phyloP scores from a whole-genome alignment of 2,888 invertebrate species.

The Chironomus riparius region DNA sequence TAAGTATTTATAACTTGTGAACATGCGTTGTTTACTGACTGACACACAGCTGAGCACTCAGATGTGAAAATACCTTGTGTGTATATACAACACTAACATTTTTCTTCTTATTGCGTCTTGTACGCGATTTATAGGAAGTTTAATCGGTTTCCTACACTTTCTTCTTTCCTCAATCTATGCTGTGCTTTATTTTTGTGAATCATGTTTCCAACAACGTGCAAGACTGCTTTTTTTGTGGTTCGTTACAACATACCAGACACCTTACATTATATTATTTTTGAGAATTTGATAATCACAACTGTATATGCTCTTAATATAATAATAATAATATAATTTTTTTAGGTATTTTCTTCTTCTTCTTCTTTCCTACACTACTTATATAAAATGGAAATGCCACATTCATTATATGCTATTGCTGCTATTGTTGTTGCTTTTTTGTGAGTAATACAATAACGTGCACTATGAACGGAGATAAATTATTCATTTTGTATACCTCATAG shows the following conservation, averaged over 20 bases:
- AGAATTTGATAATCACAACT: neutral
- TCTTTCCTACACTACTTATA: neutral
- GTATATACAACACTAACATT: neutral
- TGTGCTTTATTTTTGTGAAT: neutral
- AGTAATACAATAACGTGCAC: neutral
- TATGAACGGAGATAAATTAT: neutral
- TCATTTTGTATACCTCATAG: neutral
- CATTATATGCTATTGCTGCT: neutral
- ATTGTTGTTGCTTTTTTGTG: neutral
- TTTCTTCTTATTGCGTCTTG: neutral
- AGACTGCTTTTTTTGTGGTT: neutral
- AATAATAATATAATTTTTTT: too few species aligned
- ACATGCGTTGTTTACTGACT: neutral
- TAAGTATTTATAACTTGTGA: neutral
- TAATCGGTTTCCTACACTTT: neutral
- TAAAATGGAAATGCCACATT: neutral
- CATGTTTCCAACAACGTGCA: neutral
- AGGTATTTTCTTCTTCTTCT: neutral
- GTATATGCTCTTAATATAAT: neutral
- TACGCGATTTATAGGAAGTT: neutral
- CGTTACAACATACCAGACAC: neutral
- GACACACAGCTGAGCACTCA: slow-evolving; percentile 4
- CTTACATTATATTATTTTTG: neutral
- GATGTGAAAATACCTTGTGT: neutral
- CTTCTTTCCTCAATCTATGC: neutral